phyloP scores from a whole-genome alignment of 1,140 invertebrate genomes.

The Pectinophora gossypiella region DNA sequence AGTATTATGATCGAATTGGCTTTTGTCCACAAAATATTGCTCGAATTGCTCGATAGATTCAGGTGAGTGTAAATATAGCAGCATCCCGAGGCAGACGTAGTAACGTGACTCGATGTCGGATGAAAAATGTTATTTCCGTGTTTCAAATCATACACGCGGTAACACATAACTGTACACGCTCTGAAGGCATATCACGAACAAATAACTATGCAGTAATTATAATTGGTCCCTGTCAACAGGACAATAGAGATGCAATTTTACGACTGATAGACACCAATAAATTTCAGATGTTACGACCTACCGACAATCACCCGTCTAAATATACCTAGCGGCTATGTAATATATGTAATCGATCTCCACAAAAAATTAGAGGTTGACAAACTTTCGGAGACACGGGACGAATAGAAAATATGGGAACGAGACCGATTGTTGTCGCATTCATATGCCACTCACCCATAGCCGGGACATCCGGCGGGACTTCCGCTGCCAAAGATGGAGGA shows the following conservation, averaged over 20 bases:
- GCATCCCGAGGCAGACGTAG: too few species aligned
- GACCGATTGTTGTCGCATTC: constrained; percentile 65
- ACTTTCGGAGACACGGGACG: constrained; percentile 67
- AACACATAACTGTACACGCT: too few species aligned
- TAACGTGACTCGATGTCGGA: too few species aligned
- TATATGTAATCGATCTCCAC: constrained; percentile 44
- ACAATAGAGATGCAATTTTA: too few species aligned
- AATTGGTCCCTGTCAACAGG: too few species aligned
- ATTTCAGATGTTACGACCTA: not conserved
- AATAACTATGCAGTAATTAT: too few species aligned
- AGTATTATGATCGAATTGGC: not conserved
- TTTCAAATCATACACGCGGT: too few species aligned
- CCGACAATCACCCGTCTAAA: not conserved
- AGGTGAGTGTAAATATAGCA: too few species aligned
- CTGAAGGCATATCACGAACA: too few species aligned
- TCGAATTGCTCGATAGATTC: too few species aligned
- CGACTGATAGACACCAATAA: not conserved
- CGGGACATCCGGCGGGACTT: constrained; percentile 70
- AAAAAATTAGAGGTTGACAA: constrained; percentile 73
- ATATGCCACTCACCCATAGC: constrained; percentile 68
- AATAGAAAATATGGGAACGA: constrained; percentile 70
- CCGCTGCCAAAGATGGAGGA: constrained; percentile 73
- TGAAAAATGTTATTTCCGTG: too few species aligned
- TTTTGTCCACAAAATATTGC: not conserved
- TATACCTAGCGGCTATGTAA: not conserved